phyloP scores from a whole-genome alignment of 2,888 invertebrate genomes.

The Agrotis ipsilon region DNA sequence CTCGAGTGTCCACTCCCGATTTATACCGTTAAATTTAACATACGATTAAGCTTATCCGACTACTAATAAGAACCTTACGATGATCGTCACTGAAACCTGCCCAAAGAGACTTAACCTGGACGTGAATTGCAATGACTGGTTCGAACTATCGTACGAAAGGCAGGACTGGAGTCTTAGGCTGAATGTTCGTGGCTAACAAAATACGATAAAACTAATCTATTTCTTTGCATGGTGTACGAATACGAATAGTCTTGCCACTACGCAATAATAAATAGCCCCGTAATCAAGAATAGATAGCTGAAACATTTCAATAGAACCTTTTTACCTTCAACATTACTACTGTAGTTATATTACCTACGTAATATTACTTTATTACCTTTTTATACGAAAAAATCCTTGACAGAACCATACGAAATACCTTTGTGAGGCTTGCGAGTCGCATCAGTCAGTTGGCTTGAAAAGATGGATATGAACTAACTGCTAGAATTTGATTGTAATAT shows the following conservation, averaged over 20 bases:
- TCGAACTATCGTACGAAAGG: no score
- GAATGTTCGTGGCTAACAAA: background rate
- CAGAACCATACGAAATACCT: constrained; percentile 57
- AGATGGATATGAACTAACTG: constrained; percentile 23
- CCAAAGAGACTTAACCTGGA: no score
- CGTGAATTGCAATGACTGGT: background rate
- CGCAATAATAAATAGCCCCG: constrained; percentile 19
- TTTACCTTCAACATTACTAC: constrained; percentile 17
- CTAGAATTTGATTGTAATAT: constrained; percentile 4
- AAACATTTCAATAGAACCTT: constrained; percentile 49
- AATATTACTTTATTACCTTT: constrained; percentile 61
- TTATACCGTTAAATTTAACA: no score
- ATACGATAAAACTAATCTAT: background rate
- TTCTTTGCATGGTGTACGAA: background rate
- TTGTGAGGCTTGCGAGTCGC: constrained; percentile 41
- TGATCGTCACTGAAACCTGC: no score
- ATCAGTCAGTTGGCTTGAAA: constrained; percentile 55
- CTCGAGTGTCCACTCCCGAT: no score
- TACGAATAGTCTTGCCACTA: background rate
- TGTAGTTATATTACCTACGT: constrained; percentile 29
- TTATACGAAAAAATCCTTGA: constrained; percentile 49
- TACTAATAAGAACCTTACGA: no score
- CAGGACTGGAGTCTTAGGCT: no score
- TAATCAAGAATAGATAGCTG: constrained; percentile 16
- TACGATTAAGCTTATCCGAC: no score